Evolutionary conservation across 2,797 vertebrate genomes (phyloP).

Genomic region (Hafferia zeledoni): DNA sequence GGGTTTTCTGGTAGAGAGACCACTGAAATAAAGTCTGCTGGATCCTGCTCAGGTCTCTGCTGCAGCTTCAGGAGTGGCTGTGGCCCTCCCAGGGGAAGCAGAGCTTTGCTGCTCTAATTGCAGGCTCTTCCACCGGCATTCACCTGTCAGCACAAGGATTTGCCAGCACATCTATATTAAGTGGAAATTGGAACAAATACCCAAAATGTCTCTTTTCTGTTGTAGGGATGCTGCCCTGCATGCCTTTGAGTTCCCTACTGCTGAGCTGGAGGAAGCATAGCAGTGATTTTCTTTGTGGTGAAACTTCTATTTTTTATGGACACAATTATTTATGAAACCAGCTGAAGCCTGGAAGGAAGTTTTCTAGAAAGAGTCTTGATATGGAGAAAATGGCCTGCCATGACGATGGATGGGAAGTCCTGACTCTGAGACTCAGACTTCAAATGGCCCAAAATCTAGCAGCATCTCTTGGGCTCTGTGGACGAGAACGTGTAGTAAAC

Average conservation of each 20-base stretch:
- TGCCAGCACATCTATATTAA: conserved; percentile 46
- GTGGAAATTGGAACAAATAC: neutral
- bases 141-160: conserved; percentile 26
- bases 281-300: neutral
- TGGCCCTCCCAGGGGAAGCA: neutral
- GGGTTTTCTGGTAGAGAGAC: neutral
- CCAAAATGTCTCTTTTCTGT: neutral
- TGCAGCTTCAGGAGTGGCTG: neutral
- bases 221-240: neutral
- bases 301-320: neutral
- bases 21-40: neutral
- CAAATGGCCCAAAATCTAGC: neutral
- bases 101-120: neutral
- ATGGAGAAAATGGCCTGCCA: neutral
- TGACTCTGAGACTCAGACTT: neutral
- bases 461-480: neutral
- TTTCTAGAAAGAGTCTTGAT: neutral
- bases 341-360: neutral
- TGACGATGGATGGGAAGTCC: accelerated
- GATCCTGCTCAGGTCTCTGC: conserved; percentile 28
- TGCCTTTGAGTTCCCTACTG: neutral
- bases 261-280: neutral
- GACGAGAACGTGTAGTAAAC: neutral
- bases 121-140: neutral
- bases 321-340: neutral